These are phyloP conservation scores for Odocoileus hemionus DNA, from an alignment of 2,113 vertebrate genomes.

Conservation along the genomic window DNA sequence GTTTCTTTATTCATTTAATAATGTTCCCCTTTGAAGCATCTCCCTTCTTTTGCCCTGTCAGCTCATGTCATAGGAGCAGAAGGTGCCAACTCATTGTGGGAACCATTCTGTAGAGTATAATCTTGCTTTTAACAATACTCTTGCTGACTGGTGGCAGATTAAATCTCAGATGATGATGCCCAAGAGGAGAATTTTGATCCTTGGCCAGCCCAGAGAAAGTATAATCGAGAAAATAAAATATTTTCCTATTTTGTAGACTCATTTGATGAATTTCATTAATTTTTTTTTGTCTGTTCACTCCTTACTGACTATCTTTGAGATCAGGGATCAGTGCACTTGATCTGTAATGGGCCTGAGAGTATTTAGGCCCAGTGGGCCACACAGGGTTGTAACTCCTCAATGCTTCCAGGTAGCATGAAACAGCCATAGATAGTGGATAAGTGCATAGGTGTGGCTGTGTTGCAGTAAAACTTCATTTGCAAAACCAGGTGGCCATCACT, in stretches of 20 bases:
- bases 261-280: background rate
- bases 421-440: background rate
- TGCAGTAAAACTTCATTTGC: slow-evolving; percentile 21
- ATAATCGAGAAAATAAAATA: background rate
- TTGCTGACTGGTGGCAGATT: background rate
- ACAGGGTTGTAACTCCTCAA: background rate
- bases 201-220: background rate
- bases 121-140: background rate
- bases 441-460: background rate
- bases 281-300: background rate
- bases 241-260: background rate
- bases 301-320: background rate
- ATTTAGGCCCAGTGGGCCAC: background rate
- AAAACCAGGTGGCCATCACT: background rate
- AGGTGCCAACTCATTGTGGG: background rate
- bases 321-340: background rate
- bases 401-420: background rate
- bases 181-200: slow-evolving; percentile 2
- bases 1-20: background rate
- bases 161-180: background rate
- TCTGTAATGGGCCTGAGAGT: background rate
- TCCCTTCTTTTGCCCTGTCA: background rate
- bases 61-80: background rate
- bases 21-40: background rate
- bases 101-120: background rate